Conservation (phyloP, 2,113 vertebrate genomes). For the Oncorhynchus kisutch region DNA sequence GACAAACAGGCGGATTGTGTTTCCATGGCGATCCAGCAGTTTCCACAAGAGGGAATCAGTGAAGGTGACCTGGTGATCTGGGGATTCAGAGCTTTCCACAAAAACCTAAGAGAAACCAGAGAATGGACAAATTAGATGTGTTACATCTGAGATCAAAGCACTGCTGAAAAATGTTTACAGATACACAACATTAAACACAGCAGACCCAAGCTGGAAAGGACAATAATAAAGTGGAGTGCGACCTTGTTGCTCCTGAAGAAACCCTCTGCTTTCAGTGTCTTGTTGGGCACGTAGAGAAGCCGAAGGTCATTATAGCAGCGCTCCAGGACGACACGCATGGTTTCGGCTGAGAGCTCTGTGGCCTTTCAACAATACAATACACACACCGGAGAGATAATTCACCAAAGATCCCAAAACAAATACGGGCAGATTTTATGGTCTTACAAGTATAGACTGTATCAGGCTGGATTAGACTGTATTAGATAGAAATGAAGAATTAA, state of each 20-base stretch:
- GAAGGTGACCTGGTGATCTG: conserved; percentile 85
- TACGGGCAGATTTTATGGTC: background rate
- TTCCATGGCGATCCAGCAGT: conserved; percentile 93
- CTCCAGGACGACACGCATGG: conserved; percentile 92
- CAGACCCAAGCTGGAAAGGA: background rate
- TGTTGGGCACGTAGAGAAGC: conserved; percentile 87
- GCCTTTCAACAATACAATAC: conserved; percentile 68
- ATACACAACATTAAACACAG: background rate
- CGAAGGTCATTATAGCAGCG: conserved; percentile 96
- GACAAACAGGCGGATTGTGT: conserved; percentile 92
- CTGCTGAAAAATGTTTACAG: background rate
- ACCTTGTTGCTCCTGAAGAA: conserved; percentile 99
- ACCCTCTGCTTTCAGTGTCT: conserved; percentile 95
- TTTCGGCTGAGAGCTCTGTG: conserved; percentile 82
- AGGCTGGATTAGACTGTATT: background rate
- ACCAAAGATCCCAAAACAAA: background rate
- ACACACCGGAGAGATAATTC: background rate
- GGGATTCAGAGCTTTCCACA: conserved; percentile 90
- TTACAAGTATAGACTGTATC: background rate
- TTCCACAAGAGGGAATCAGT: conserved; percentile 94
- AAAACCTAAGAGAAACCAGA: conserved; percentile 79
- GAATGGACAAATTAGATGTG: background rate
- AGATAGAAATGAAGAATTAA: background rate
- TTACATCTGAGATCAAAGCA: background rate
- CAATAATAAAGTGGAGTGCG: background rate